Conservation (phyloP, 2,888 invertebrate genomes). For the Euproctis similis region DNA sequence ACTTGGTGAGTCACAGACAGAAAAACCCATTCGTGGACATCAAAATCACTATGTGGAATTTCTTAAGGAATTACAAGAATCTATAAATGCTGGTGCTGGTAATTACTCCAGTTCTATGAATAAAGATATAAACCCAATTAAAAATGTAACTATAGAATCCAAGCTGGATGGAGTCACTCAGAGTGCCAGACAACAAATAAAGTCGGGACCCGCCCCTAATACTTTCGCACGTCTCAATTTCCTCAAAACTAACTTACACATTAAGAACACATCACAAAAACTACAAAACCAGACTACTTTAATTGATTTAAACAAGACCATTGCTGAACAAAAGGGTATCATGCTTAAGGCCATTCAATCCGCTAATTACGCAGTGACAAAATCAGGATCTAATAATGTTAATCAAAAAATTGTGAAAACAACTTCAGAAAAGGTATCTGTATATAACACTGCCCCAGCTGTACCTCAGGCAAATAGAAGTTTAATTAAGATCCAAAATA, state of each 20-base stretch:
- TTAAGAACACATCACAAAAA: constrained; percentile 21
- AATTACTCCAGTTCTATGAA: constrained; percentile 9
- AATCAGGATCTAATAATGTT: constrained; percentile 3
- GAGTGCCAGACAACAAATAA: constrained; percentile 48
- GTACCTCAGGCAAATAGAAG: constrained; percentile 7
- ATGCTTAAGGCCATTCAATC: constrained; percentile 5
- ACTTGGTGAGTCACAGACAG: constrained; percentile 2
- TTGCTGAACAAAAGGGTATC: constrained; percentile 13
- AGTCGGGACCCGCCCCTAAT: constrained; percentile 47
- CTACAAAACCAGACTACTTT: constrained; percentile 5
- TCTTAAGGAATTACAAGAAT: constrained; percentile 42
- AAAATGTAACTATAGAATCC: constrained; percentile 21
- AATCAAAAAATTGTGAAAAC: constrained; percentile 6
- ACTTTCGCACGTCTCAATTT: constrained; percentile 64
- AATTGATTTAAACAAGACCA: constrained; percentile 11
- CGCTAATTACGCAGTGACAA: constrained; percentile 5
- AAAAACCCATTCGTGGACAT: constrained; percentile 4
- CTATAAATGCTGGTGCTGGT: constrained; percentile 40
- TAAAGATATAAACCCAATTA: constrained; percentile 26
- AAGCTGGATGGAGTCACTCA: constrained; percentile 22
- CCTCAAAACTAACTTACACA: constrained; percentile 53
- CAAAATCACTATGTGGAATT: constrained; percentile 36
- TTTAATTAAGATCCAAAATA: constrained; percentile 2
- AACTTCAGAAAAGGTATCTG: background rate
- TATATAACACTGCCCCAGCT: constrained; percentile 11